phyloP scores from a whole-genome alignment of 2,797 vertebrate genomes.

The Thamnophis elegans region DNA sequence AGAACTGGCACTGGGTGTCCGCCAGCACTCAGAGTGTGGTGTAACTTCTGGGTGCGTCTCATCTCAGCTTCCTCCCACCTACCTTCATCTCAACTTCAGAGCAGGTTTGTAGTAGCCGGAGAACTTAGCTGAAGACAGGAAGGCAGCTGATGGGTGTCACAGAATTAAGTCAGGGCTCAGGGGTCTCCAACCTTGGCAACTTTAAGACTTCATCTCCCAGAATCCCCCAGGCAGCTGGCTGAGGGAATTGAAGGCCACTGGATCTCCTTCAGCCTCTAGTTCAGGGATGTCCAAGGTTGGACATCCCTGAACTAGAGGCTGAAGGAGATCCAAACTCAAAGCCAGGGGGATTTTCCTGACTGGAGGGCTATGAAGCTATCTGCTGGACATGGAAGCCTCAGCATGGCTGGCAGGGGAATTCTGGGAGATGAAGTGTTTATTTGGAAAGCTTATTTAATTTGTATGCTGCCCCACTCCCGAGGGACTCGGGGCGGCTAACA shows the following conservation, averaged over 20 bases:
- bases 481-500: too few species aligned
- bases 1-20: not conserved
- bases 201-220: not conserved
- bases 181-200: not conserved
- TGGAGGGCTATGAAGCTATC: not conserved
- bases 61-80: not conserved
- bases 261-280: too few species aligned
- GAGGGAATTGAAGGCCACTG: too few species aligned
- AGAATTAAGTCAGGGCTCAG: not conserved
- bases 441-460: too few species aligned
- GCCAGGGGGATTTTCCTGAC: not conserved
- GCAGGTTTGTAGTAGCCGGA: not conserved
- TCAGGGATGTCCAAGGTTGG: too few species aligned
- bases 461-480: too few species aligned
- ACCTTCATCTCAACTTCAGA: not conserved
- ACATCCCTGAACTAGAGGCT: not conserved
- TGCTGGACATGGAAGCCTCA: not conserved
- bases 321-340: not conserved
- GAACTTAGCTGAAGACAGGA: not conserved
- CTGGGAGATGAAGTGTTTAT: not conserved
- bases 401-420: not conserved
- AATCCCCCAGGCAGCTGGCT: too few species aligned
- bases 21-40: not conserved
- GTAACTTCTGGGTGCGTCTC: not conserved
- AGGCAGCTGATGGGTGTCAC: not conserved